Base-by-base conservation (phyloP, 1,140 invertebrate species). In the Bombus huntii region DNA sequence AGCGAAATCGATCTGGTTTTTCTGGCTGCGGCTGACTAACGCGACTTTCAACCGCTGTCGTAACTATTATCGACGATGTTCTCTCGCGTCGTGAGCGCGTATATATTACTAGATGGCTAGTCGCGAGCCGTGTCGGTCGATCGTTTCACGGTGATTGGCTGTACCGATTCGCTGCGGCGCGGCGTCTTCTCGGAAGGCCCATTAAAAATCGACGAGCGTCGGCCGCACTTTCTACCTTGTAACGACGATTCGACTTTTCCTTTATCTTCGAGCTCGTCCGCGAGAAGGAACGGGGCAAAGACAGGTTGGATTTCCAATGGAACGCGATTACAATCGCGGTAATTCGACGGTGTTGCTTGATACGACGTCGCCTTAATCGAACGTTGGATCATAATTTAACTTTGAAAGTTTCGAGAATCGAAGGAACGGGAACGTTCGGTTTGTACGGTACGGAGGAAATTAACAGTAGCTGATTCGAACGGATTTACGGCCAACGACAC, bases 111-210 rank as follows among this genome's bases (percentile, higher is more conserved):
- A 8, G 42, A 47, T 31, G 28, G 31, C n/a, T 15, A 22, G 44
- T 18, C 44, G 42, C 42, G 86, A 71, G 34, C 75, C 83, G 68
- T 42, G 78, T 74, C n/a, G n/a, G 42, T 25, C 88, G 85, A 75
- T 84, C 81, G 87, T 90, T 87, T 89, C 88, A 90, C 88, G 81
- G 62, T 89, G 88, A 85, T 85, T 77, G 85, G 77, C 34, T 68
- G 76, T 59, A 75, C 70, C 80, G 86, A 86, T 86, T 80, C 81
- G 74, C 31, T 3, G 66, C 47, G 74, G 18, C 34, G 65, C 31
- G 31, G 15, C n/a, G 76, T 80, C 66, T 86, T 75, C 86, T 81
- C 62, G 70, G 59, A 42, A 34, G 71, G 3, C 2, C 72, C 72
- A 77, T 88, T 88, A 84, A 88, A 53, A 88, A 74, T 76, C 57